A percentile compares a stretch with the other conserved stretches of the same genome.
Conservation (phyloP, 1,140 invertebrate species). For the Drosophila navojoa region DNA sequence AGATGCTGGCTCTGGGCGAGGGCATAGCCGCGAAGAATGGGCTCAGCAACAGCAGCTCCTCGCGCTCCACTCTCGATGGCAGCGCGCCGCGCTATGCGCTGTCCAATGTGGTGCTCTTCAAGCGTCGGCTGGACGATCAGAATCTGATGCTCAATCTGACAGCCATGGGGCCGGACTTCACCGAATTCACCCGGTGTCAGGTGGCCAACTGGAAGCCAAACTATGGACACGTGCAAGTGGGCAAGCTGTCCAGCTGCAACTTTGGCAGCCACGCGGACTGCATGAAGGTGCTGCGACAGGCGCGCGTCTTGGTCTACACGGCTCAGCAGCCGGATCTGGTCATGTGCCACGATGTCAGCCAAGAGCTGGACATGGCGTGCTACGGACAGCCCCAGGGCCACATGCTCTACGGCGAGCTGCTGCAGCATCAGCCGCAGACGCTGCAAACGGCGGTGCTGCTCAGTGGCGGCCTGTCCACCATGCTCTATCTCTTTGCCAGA, state of each 20-base stretch:
- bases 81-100: constrained; percentile 53
- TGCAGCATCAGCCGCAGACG: constrained; percentile 68
- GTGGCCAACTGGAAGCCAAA: constrained; percentile 80
- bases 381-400: constrained; percentile 70
- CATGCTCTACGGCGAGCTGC: constrained; percentile 74
- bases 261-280: constrained; percentile 68
- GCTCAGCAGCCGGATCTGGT: constrained; percentile 71
- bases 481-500: constrained; percentile 77
- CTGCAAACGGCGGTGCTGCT: constrained; percentile 71
- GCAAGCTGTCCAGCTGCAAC: constrained; percentile 48
- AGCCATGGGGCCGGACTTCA: constrained; percentile 79
- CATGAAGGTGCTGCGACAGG: constrained; percentile 64
- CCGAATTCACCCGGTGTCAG: constrained; percentile 77
- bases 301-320: constrained; percentile 62
- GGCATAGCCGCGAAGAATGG: constrained; percentile 36
- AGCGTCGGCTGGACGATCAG: constrained; percentile 51
- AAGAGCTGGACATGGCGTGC: constrained; percentile 69
- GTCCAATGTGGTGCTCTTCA: constrained; percentile 75
- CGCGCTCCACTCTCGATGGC: constrained; percentile 61
- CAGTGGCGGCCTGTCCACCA: constrained; percentile 71
- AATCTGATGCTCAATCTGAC: constrained; percentile 68
- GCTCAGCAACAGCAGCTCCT: constrained; percentile 51
- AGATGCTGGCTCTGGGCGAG: constrained; percentile 72
- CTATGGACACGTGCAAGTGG: constrained; percentile 67
- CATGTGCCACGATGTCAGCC: constrained; percentile 69